Evolutionary conservation across 2,888 invertebrate species (phyloP), one percentile per base, ranked within the genome.

Genomic region (Gymnoscelis rufifasciata): DNA sequence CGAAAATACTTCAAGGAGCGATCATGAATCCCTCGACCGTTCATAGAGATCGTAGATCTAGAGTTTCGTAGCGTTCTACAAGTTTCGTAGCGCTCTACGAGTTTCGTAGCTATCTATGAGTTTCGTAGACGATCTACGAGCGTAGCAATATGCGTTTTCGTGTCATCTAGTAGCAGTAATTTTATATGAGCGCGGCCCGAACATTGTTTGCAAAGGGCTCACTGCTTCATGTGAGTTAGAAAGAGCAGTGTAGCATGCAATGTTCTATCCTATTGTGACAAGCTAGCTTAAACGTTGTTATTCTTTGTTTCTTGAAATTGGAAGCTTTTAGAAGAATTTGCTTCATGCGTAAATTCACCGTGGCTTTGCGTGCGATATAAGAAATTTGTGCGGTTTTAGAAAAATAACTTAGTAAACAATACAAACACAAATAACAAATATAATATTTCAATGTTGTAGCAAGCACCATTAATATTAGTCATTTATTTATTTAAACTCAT

Each of bases 91-190:
- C 35, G 19, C 5, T 35, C 35, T 35, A 35, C 15, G 33, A 33
- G 7, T 8, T 7, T 10, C 10, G 28, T 28, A 28, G 28, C 28
- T 23, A 23, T 6, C 23, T 23, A 31, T 7, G 24, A 26, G 8
- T 26, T 37, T 11, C 40, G 36, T 41, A 41, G 46, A 45, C 19
- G 14, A 12, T 37, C 37, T 46, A 31, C 38, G 43, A 30, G 10
- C 39, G 35, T 28, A 40, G 43, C 48, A 43, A 48, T 43, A 30
- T 10, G n/a, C 29, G 12, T 29, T 7, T 6, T 6, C 6, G 28
- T 7, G 12, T 29, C 24, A 29, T 19, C 41, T 45, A 41, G 44
- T 49, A 41, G 49, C 44, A 38, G 50, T 51, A 51, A 51, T 47
- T 51, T 51, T 42, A 40, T 33, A 39, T 40, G 43, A 51, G 26